Conservation (phyloP, 1,140 invertebrate genomes). For the Zaprionus kolodkinae region DNA sequence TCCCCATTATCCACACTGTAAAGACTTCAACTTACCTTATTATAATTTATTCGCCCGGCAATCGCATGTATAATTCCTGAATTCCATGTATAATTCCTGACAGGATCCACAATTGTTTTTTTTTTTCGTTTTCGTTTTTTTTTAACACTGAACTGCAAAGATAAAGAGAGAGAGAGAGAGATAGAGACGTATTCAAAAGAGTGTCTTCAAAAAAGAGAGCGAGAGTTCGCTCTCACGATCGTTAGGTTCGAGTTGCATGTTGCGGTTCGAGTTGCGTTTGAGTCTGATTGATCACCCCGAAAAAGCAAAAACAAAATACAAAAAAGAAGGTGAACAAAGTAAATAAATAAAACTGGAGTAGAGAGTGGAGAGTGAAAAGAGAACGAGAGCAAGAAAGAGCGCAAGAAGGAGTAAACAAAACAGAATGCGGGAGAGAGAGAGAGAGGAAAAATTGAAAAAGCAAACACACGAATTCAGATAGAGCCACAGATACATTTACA, state of each 20-base stretch:
- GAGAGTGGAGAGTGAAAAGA: slow-evolving; percentile 3
- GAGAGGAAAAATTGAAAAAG: slow-evolving; percentile 1
- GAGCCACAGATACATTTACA: slow-evolving; percentile 13
- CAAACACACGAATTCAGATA: slow-evolving; percentile 6
- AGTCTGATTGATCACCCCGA: slow-evolving; percentile 45
- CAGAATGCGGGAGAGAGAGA: slow-evolving; percentile 27
- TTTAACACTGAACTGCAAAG: slow-evolving; percentile 36
- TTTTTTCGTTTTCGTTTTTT: background rate
- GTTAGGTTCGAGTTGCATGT: slow-evolving; percentile 17
- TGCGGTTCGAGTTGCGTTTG: slow-evolving; percentile 35
- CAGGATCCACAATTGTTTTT: slow-evolving; percentile 23
- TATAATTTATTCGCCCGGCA: slow-evolving; percentile 27
- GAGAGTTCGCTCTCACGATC: background rate
- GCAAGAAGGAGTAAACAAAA: slow-evolving; percentile 46
- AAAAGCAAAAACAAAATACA: background rate
- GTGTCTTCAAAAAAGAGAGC: slow-evolving; percentile 4
- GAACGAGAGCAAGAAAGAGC: slow-evolving; percentile 27
- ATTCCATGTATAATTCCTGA: slow-evolving; percentile 28
- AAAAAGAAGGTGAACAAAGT: slow-evolving; percentile 1
- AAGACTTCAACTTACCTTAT: slow-evolving; percentile 30
- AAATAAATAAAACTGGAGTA: slow-evolving; percentile 18
- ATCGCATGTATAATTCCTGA: too few relatives aligned
- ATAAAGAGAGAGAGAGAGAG: slow-evolving; percentile 5
- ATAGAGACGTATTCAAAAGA: background rate
- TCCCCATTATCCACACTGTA: background rate